Percentiles rank a stretch among this genome's conserved stretches.
phyloP scores from a whole-genome alignment of 1,140 invertebrate genomes.

The Melitaea cinxia region DNA sequence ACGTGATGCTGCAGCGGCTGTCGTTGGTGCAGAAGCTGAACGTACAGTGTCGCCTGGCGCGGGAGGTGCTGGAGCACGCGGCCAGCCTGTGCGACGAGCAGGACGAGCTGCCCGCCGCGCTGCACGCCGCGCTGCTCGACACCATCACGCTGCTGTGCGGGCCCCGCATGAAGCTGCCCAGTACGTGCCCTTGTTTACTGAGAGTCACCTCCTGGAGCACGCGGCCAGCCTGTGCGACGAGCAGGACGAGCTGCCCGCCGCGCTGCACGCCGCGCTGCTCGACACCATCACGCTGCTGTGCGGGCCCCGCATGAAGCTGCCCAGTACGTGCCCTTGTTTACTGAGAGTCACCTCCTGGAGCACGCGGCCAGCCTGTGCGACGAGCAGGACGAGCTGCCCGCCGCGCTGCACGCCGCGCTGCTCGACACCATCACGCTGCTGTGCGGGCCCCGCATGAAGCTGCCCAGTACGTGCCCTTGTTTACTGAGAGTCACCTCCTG shows the following conservation, averaged over 20 bases:
- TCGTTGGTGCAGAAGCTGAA: conserved; percentile 67
- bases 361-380: conserved; percentile 57
- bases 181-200: too few species aligned
- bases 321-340: conserved; percentile 51
- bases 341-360: too few species aligned
- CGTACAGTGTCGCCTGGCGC: conserved; percentile 64
- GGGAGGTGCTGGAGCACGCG: conserved; percentile 62
- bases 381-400: conserved; percentile 41
- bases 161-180: conserved; percentile 61
- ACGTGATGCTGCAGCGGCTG: conserved; percentile 75
- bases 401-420: conserved; percentile 46
- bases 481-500: too few species aligned
- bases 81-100: conserved; percentile 56
- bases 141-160: conserved; percentile 64
- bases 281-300: conserved; percentile 64
- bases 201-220: too few species aligned
- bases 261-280: conserved; percentile 49
- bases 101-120: conserved; percentile 40
- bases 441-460: conserved; percentile 61
- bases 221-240: conserved; percentile 53
- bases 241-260: conserved; percentile 39
- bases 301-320: conserved; percentile 63
- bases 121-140: conserved; percentile 55
- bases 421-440: conserved; percentile 64
- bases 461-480: conserved; percentile 55